These are phyloP conservation scores for Grantiella picta DNA, from an alignment of 2,113 vertebrate species.

Conservation along the genomic window DNA sequence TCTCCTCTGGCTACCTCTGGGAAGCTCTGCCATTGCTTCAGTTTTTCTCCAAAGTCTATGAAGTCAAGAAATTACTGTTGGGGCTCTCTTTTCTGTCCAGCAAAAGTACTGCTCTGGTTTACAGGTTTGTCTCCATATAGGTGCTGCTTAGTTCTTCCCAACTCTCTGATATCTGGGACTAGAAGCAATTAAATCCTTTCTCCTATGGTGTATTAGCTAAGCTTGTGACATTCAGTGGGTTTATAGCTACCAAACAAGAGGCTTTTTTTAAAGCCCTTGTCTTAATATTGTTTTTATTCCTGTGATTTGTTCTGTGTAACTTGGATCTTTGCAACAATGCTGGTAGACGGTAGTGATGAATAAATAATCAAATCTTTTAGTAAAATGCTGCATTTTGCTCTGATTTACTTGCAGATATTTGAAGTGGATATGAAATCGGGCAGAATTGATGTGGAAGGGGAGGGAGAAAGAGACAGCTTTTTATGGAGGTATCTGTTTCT, in stretches of 20 bases:
- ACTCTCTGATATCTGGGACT: background rate
- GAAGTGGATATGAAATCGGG: background rate
- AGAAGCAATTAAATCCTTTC: background rate
- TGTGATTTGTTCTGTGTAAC: background rate
- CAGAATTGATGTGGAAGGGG: background rate
- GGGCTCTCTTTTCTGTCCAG: background rate
- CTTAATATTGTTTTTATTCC: conserved; percentile 3
- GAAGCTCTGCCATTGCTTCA: background rate
- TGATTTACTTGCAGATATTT: conserved; percentile 30
- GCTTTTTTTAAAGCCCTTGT: background rate
- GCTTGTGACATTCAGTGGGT: background rate
- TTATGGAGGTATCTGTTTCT: conserved; percentile 1
- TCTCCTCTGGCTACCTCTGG: background rate
- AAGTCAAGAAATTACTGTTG: background rate
- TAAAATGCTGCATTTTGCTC: conserved; percentile 10
- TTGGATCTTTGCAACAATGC: background rate
- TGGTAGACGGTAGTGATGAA: background rate
- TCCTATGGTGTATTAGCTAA: background rate
- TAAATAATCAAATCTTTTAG: conserved; percentile 15
- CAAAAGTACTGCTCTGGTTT: background rate
- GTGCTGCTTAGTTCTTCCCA: background rate
- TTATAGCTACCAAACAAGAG: background rate
- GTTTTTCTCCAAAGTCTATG: background rate
- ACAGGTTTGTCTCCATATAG: background rate
- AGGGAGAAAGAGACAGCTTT: background rate